Base-by-base conservation (phyloP, 2,888 invertebrate species). In the Agelastica alni region DNA sequence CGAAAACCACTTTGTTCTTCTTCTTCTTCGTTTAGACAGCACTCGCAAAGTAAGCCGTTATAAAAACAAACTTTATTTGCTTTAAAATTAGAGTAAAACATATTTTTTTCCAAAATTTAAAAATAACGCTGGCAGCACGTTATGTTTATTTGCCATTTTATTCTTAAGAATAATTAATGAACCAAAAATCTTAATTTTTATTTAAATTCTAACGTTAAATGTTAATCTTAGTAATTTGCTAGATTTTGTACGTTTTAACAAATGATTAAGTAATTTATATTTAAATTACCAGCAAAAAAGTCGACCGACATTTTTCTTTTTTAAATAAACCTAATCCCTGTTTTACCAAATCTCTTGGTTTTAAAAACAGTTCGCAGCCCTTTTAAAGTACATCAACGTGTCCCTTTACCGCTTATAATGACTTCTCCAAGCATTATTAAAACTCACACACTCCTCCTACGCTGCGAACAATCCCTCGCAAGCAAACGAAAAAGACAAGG, bases 341-440 rank as follows among this genome's bases (percentile, higher is more conserved):
- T n/a, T n/a, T n/a, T n/a, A n/a, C n/a, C n/a, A n/a, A 39, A 39
- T 39, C 13, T 20, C 14, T 39, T 13, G 10, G 10, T 39, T 20
- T 6, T 10, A 3, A 6, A 20, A 39, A 39, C 37, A 39, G 20
- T 39, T 39, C 20, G 20, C 37, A 39, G 37, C 12, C 37, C 20
- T 22, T 39, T 39, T 18, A 39, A 39, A 39, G 17, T 39, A 39
- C 37, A 39, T 39, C 37, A 20, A 39, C 37, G 37, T 10, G 37
- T 39, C 20, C 37, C 37, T 39, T n/a, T 39, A 39, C 18, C 37
- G 37, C 20, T 39, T 20, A 39, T 48, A 39, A 48, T 17, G 39
- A 48, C 41, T 39, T 41, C 31, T 39, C 30, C n/a, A 14, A 39
- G 18, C 22, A 10, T 20, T 32, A 42, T 49, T 34, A 49, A 49